Base-by-base conservation (phyloP, 1,140 invertebrate genomes). In the Cyclina sinensis region DNA sequence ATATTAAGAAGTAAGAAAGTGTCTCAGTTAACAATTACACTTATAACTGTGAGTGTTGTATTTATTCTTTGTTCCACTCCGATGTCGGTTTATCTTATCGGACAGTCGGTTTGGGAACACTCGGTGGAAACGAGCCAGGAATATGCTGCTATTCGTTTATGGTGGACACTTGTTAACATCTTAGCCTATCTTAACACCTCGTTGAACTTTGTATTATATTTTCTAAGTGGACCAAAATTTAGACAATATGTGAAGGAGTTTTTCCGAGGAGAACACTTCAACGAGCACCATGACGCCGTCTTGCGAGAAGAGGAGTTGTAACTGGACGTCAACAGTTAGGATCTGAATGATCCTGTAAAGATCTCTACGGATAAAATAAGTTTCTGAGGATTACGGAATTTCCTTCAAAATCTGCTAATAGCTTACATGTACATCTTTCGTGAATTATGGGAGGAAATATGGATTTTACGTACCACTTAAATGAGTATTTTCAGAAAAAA, bases 141-240 rank as follows among this genome's bases (percentile, higher is more conserved):
- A 5, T 51, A 30, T 24, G 86, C 86, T 12, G 39, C 21, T 2
- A n/a, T 59, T 14, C 9, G 43, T 7, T 39, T 88, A 18, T 88
- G 78, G 78, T 88, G 86, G 86, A 78, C 86, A 2, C 12, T 88
- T n/a, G 86, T 88, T 5, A 88, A 88, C 68, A 51, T 79, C 4
- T 82, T 88, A 21, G 79, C 79, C 43, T 88, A 88, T 62, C 18
- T 70, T 0, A 88, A 88, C 68, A 73, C 65, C 37, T 70, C 78
- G 14, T n/a, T 81, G 4, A 88, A 88, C 27, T 88, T 81, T 59
- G 5, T 88, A 18, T 24, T 88, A 18, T 88, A 88, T 62, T 73
- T 65, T 81, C 68, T 88, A 0, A 82, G 86, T 74, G 86, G 86
- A 37, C 35, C 78, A 1, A 27, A 43, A 27, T 88, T 88, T 35